Base-by-base conservation (phyloP, 2,888 invertebrate species). In the Portevinia maculata region DNA sequence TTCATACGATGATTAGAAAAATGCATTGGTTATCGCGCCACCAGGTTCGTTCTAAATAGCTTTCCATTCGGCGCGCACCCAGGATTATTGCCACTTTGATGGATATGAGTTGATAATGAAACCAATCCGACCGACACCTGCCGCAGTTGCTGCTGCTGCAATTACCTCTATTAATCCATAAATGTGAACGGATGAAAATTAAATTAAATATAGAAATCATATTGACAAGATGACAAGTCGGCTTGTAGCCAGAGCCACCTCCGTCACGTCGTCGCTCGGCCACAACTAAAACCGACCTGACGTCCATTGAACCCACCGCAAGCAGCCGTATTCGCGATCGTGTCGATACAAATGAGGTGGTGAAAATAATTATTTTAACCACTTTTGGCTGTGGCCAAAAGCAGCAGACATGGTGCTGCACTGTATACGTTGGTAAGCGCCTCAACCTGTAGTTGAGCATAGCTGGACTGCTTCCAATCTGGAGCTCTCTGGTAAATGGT, bases 161-260 rank as follows among this genome's bases (percentile, higher is more conserved):
- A 71, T 9, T 41, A 39, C 39, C 41, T 28, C 19, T 8, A 37
- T 57, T 48, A 55, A 15, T 41, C n/a, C 41, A 11, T 9, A 39
- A 0, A 39, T 13, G 37, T 5, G 13, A 41, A 11, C 15, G 59
- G 50, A 44, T 52, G n/a, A 44, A 53, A 71, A 53, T 62, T 30
- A 24, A 71, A 62, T 59, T 52, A 52, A 62, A 71, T 71, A 62
- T 44, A 59, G 71, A 71, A 71, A 71, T 71, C 53, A 52, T 62
- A 71, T 73, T 73, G 73, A 48, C 53, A 71, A 44, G 52, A 21
- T 41, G 60, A 62, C 44, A 55, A 53, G 52, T 41, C 44, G 60
- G 21, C n/a, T 19, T 39, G 21, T 13, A n/a, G 44, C 4, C 44
- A 24, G 39, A n/a, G 44, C 4, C 44, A 24, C 30, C 52, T 24